Base-by-base conservation (phyloP, 2,888 invertebrate genomes). In the Pandemis cinnamomeana region DNA sequence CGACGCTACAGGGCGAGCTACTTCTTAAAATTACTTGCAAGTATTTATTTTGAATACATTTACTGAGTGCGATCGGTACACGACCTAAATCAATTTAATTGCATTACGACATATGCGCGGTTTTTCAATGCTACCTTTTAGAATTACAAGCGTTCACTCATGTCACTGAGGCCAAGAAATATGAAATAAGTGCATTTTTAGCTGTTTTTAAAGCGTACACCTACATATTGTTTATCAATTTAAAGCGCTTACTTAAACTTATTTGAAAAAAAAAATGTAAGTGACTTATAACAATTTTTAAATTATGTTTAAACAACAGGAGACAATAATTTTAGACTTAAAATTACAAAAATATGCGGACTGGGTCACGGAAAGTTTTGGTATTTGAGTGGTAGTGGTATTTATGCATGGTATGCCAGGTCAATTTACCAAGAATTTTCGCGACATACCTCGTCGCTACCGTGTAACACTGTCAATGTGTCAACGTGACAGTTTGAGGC, bases 401-500 rank as follows among this genome's bases (percentile, higher is more conserved):
- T 13, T 51, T 8, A 10, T 69, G 53, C 36, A 20, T 41, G 55
- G 41, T 42, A 70, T 44, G 66, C 27, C 13, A 41, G 58, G 58
- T 8, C 27, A 66, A 70, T 73, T 69, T 61, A 64, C 67, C 10
- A 7, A 67, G 74, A 66, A 74, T 67, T 71, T 36, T 15, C 13
- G 41, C 55, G 66, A 66, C 70, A 74, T 67, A 71, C 15, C 67
- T 61, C 67, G 70, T 61, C 46, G 66, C 71, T 61, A 71, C 51
- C 74, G 67, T 67, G 44, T 67, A 67, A 74, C 62, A 71, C 74
- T 74, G 74, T 74, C 74, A 71, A 73, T 73, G 69, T 73, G 73
- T 73, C 73, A 73, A 62, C 53, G 70, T 74, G 74, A 74, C 74
- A 74, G 74, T 78, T 73, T 77, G 77, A 81, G 78, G 77, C 72